Conservation (phyloP, 37 sponge, comb jelly and placozoan species). For the Amphimedon queenslandica region DNA sequence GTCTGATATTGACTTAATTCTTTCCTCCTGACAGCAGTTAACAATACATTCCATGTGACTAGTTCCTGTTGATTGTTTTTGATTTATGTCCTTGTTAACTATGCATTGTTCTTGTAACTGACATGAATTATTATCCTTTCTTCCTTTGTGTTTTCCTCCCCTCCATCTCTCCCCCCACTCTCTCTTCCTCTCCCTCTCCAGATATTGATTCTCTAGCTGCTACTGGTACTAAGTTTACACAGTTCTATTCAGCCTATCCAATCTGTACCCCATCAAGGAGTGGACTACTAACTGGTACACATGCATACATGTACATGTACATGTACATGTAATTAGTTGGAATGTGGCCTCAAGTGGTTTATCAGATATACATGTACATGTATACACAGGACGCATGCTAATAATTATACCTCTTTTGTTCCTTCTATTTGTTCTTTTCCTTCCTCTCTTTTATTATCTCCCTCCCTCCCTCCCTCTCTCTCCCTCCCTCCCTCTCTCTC, state of each 20-base stretch:
- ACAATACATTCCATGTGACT: no score
- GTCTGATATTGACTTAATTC: no score
- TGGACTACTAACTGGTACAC: conserved; percentile 57
- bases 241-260: conserved; percentile 62
- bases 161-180: not conserved
- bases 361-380: no score
- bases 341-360: no score
- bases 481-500: conserved; percentile 35
- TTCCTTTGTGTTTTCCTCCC: not conserved
- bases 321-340: no score
- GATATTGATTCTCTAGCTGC: conserved; percentile 45
- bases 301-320: not conserved
- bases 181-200: conserved; percentile 5
- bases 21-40: no score
- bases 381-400: no score
- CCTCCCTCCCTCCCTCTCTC: not conserved
- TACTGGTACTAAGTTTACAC: conserved; percentile 50
- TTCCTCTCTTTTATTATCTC: not conserved
- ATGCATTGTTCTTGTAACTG: conserved; percentile 8
- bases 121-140: not conserved
- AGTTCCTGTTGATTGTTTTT: no score
- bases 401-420: no score
- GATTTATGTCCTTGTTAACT: not conserved
- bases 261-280: conserved; percentile 64
- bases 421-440: not conserved